Evolutionary conservation across 2,797 vertebrate species (phyloP).

Genomic region (Xiphorhynchus erythropygius): DNA sequence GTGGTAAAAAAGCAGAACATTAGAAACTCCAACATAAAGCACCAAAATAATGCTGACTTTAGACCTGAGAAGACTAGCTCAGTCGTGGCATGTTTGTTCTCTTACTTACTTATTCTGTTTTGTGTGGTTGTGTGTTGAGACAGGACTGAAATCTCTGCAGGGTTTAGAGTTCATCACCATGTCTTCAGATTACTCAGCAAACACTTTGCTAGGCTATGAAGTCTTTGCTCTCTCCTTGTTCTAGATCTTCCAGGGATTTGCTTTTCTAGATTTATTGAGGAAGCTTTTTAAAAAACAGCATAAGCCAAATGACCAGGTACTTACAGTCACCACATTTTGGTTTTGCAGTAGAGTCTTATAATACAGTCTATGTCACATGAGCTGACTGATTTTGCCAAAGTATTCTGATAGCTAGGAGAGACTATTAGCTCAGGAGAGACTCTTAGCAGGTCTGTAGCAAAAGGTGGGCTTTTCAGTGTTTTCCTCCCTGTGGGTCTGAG

Average conservation of each 20-base stretch:
- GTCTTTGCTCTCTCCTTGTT: not conserved
- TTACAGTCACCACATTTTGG: not conserved
- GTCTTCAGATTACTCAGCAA: conserved; percentile 1
- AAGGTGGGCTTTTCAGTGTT: not conserved
- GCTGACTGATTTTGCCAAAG: not conserved
- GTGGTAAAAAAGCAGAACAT: conserved; percentile 4
- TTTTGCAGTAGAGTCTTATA: not conserved
- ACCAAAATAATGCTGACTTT: not conserved
- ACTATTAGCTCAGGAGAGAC: not conserved
- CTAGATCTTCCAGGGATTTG: not conserved
- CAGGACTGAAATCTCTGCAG: conserved; percentile 1
- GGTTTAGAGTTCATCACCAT: not conserved
- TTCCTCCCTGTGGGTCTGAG: not conserved
- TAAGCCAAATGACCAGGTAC: not conserved
- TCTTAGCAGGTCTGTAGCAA: not conserved
- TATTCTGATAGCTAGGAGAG: not conserved
- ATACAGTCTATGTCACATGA: not conserved
- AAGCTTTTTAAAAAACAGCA: not conserved
- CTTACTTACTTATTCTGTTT: not conserved
- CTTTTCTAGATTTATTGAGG: not conserved
- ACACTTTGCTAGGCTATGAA: not conserved
- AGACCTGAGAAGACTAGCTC: not conserved
- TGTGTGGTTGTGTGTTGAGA: not conserved
- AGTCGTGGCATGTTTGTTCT: not conserved
- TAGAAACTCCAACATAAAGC: not conserved